A percentile compares a stretch with the other conserved stretches of the same genome.
Evolutionary conservation across 2,797 vertebrate genomes (phyloP).

Genomic region (Halcyon chelicuti): DNA sequence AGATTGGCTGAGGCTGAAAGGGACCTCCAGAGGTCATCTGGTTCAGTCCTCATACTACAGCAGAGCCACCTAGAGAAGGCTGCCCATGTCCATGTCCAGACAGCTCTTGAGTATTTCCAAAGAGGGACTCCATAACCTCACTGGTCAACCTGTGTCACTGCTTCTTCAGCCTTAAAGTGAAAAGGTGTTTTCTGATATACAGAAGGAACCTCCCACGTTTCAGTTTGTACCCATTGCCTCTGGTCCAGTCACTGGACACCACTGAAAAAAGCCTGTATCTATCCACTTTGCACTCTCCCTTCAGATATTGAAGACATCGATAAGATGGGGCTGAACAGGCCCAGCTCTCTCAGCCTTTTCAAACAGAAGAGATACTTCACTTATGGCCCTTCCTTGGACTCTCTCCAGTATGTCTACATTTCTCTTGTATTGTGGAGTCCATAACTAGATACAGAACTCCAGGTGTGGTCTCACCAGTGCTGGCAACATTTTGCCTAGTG

Average conservation of each 20-base stretch:
- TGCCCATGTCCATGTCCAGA: background rate
- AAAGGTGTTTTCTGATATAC: background rate
- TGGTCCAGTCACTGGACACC: background rate
- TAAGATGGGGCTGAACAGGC: background rate
- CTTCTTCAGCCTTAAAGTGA: background rate
- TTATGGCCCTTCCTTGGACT: background rate
- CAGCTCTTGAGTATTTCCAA: background rate
- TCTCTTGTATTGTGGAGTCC: background rate
- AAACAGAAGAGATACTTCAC: background rate
- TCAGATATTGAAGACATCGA: background rate
- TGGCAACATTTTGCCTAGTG: background rate
- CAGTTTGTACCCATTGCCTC: background rate
- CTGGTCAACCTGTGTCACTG: background rate
- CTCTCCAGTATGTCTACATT: background rate
- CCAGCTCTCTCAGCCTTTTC: background rate
- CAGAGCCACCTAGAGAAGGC: background rate
- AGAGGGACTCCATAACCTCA: background rate
- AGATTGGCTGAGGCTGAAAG: background rate
- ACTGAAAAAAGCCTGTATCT: background rate
- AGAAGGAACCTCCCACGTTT: background rate
- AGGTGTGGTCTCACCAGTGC: background rate
- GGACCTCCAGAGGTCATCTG: background rate
- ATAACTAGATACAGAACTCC: background rate
- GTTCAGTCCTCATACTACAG: background rate
- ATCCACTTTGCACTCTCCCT: background rate